phyloP scores from a whole-genome alignment of 2,113 vertebrate species.

The Platichthys stellatus region DNA sequence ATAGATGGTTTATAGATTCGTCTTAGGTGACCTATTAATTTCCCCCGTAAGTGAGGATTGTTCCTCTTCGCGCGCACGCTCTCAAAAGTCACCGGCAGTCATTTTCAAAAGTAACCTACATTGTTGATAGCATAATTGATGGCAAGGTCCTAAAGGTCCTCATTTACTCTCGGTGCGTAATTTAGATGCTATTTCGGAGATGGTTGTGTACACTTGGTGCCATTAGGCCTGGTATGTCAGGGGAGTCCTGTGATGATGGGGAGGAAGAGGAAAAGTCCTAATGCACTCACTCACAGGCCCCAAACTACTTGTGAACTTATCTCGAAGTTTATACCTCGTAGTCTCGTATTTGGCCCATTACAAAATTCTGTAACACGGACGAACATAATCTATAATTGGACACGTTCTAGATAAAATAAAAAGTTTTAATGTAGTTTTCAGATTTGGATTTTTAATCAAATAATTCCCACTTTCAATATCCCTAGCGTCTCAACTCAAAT shows the following conservation, averaged over 20 bases:
- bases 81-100: constrained; percentile 54
- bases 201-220: constrained; percentile 48
- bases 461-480: constrained; percentile 25
- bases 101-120: constrained; percentile 60
- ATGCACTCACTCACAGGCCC: constrained; percentile 38
- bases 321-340: constrained; percentile 52
- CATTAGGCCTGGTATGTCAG: constrained; percentile 51
- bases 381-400: constrained; percentile 45
- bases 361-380: constrained; percentile 37
- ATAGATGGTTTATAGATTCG: constrained; percentile 44
- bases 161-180: constrained; percentile 63
- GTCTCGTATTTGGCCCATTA: constrained; percentile 11
- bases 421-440: constrained; percentile 27
- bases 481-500: constrained; percentile 24
- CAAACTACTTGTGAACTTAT: constrained; percentile 52
- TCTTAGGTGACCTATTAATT: constrained; percentile 61
- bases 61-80: constrained; percentile 39
- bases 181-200: constrained; percentile 61
- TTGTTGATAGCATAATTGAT: constrained; percentile 66
- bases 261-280: constrained; percentile 27
- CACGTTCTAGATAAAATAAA: constrained; percentile 36
- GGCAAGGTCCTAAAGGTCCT: constrained; percentile 50
- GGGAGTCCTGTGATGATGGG: constrained; percentile 33
- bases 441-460: constrained; percentile 47
- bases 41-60: constrained; percentile 43